phyloP scores from a whole-genome alignment of 1,140 invertebrate genomes.

The Ceratosolen fusciceps region DNA sequence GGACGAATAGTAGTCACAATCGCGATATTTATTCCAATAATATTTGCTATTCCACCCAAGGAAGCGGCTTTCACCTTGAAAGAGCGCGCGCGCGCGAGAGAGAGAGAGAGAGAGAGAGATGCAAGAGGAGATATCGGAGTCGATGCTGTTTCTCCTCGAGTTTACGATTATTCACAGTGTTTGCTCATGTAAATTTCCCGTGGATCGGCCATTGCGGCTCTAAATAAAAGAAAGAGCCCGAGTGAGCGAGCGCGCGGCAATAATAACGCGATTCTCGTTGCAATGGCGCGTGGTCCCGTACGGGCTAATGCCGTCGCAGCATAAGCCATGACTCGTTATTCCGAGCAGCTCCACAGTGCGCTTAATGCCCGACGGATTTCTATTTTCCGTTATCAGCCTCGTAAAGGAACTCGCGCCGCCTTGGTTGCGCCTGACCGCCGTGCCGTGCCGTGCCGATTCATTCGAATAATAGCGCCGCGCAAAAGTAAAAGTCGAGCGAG shows the following conservation, averaged over 20 bases:
- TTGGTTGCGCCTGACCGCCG: too few species aligned
- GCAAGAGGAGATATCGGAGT: too few species aligned
- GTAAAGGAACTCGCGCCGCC: not conserved
- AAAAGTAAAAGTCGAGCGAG: constrained; percentile 37
- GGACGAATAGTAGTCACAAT: too few species aligned
- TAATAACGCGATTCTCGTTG: constrained; percentile 1
- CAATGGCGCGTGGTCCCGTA: not conserved
- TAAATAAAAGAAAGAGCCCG: not conserved
- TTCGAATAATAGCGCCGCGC: constrained; percentile 32
- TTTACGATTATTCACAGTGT: not conserved
- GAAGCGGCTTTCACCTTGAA: too few species aligned
- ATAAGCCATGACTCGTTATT: not conserved
- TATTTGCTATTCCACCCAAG: too few species aligned
- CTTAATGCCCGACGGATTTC: not conserved
- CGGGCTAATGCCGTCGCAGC: not conserved
- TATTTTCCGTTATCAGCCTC: not conserved
- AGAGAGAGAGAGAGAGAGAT: too few species aligned
- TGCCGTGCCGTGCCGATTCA: not conserved
- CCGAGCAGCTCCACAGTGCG: not conserved
- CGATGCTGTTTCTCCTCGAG: too few species aligned
- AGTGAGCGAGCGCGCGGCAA: not conserved
- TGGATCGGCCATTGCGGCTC: too few species aligned
- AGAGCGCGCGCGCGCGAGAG: too few species aligned
- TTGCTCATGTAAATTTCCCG: not conserved
- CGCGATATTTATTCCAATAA: too few species aligned